Evolutionary conservation across 1,140 invertebrate genomes (phyloP).

Genomic region (Lordiphosa mommai): DNA sequence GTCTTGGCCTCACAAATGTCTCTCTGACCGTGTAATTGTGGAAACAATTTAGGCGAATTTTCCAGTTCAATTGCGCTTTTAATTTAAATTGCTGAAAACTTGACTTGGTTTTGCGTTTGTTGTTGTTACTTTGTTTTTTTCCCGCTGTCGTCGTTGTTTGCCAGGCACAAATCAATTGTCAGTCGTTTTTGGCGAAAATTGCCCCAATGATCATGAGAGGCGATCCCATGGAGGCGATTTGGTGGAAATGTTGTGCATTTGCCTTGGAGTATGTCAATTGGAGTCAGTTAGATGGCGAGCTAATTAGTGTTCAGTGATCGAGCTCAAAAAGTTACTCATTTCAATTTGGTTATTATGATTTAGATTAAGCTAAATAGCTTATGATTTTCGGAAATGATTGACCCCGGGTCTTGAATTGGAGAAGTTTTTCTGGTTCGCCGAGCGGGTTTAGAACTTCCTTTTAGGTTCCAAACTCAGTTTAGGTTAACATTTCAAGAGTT

Average conservation of each 20-base stretch:
- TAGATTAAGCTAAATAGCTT: too few relatives aligned
- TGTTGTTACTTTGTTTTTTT: slow-evolving; percentile 11
- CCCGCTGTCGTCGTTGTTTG: slow-evolving; percentile 15
- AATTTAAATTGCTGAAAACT: slow-evolving; percentile 67
- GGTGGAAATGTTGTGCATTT: background rate
- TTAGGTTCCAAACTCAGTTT: too few relatives aligned
- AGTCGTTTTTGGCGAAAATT: slow-evolving; percentile 43
- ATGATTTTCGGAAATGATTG: too few relatives aligned
- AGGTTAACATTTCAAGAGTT: too few relatives aligned
- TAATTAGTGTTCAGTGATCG: too few relatives aligned
- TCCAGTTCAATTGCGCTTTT: slow-evolving; percentile 77
- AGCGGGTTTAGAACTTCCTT: too few relatives aligned
- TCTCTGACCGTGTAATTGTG: slow-evolving; percentile 56
- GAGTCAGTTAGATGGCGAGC: too few relatives aligned
- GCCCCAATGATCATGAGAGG: slow-evolving; percentile 37
- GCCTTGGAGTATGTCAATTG: background rate
- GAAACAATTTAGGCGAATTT: slow-evolving; percentile 74
- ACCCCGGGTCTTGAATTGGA: too few relatives aligned
- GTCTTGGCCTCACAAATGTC: background rate
- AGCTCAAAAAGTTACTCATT: too few relatives aligned
- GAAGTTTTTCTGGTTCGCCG: too few relatives aligned
- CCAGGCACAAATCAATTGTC: slow-evolving; percentile 61
- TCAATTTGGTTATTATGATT: too few relatives aligned
- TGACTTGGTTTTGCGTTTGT: slow-evolving; percentile 13
- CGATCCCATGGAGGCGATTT: slow-evolving; percentile 13